Conservation (phyloP, 2,888 invertebrate species). For the Cosmorhoe ocellata region DNA sequence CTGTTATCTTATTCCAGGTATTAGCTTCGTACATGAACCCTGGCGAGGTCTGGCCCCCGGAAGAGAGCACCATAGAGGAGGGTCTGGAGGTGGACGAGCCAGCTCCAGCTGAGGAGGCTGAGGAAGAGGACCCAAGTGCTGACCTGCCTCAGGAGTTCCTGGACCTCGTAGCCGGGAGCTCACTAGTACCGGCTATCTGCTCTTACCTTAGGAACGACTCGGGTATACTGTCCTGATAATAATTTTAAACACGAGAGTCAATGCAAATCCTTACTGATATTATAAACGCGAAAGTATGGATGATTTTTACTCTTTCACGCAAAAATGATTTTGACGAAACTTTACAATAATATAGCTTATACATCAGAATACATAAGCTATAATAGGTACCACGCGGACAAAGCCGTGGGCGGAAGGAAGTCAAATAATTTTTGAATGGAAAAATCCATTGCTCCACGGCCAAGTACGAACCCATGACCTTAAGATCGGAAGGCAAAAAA, state of each 20-base stretch:
- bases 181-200: constrained; percentile 92
- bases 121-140: constrained; percentile 46
- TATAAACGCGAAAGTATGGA: too few relatives aligned
- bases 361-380: too few relatives aligned
- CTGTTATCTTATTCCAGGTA: constrained; percentile 76
- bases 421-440: too few relatives aligned
- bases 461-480: too few relatives aligned
- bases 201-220: constrained; percentile 97
- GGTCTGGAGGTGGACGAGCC: constrained; percentile 34
- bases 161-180: constrained; percentile 90
- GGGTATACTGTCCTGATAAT: constrained; percentile 49
- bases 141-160: constrained; percentile 87
- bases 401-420: too few relatives aligned
- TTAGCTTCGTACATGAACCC: constrained; percentile 94
- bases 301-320: too few relatives aligned
- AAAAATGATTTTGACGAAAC: too few relatives aligned
- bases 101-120: constrained; percentile 49
- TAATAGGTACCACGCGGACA: too few relatives aligned
- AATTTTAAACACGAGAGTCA: not conserved
- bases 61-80: constrained; percentile 69
- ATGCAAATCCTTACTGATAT: too few relatives aligned
- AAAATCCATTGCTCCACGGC: too few relatives aligned
- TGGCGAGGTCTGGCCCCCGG: constrained; percentile 79
- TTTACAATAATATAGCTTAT: too few relatives aligned
- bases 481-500: too few relatives aligned